Evolutionary conservation across 2,797 vertebrate species (phyloP).

Genomic region (Dromococcyx pavoninus): DNA sequence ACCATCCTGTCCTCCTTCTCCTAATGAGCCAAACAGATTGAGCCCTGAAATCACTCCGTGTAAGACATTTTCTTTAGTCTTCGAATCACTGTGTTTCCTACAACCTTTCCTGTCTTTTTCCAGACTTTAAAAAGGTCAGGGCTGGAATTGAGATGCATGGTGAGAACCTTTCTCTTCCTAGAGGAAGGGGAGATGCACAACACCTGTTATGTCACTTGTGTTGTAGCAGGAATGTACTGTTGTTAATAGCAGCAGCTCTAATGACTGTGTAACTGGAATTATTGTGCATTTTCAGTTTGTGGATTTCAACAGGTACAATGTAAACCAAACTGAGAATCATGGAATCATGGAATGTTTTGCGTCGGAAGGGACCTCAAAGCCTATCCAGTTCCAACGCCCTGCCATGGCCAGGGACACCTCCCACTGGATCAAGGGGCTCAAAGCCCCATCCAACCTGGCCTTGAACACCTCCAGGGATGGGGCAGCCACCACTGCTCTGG

Average conservation of each 20-base stretch:
- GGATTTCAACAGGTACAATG: background rate
- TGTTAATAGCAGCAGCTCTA: background rate
- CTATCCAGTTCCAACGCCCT: too few relatives aligned
- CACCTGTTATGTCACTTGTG: background rate
- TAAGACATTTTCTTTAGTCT: background rate
- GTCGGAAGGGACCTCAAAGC: too few relatives aligned
- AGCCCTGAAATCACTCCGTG: background rate
- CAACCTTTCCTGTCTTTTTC: background rate
- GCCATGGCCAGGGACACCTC: too few relatives aligned
- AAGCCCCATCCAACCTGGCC: too few relatives aligned
- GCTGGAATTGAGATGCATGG: background rate
- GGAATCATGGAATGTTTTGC: too few relatives aligned
- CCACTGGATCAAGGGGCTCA: too few relatives aligned
- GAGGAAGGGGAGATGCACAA: background rate
- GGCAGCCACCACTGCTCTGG: too few relatives aligned
- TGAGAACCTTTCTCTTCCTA: background rate
- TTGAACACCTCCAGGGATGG: too few relatives aligned
- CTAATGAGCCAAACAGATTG: background rate
- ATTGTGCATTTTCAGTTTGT: background rate
- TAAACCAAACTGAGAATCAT: background rate
- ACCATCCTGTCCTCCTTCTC: background rate
- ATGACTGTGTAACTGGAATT: background rate
- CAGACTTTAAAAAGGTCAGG: background rate
- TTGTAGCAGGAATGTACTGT: background rate
- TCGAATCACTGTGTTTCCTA: background rate